phyloP scores from a whole-genome alignment of 1,140 invertebrate species.

The Drosophila simulans region DNA sequence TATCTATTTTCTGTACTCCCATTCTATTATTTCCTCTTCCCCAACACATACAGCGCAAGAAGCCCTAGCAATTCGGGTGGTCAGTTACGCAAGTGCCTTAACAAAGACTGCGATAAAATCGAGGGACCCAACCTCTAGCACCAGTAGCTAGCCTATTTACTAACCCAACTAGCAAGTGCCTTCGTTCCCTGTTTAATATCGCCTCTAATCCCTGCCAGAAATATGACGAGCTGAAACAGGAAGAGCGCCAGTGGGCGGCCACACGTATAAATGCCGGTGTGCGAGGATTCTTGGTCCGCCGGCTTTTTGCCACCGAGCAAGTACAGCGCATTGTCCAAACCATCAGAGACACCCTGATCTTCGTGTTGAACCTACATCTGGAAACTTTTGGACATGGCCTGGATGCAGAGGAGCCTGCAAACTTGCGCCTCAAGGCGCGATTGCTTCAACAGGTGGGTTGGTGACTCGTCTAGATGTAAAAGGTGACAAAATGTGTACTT shows the following conservation, averaged over 20 bases:
- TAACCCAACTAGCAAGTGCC: constrained; percentile 27
- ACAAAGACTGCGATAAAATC: constrained; percentile 17
- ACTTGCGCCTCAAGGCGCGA: constrained; percentile 87
- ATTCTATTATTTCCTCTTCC: constrained; percentile 13
- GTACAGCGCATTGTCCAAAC: constrained; percentile 92
- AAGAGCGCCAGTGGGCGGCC: constrained; percentile 85
- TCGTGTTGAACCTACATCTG: constrained; percentile 90
- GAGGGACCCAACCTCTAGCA: constrained; percentile 10
- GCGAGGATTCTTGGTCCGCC: constrained; percentile 92
- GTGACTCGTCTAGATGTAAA: not conserved
- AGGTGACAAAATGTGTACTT: too few species aligned
- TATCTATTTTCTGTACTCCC: constrained; percentile 3
- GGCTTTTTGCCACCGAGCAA: constrained; percentile 91
- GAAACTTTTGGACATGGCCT: constrained; percentile 83
- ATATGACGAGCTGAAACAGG: constrained; percentile 2
- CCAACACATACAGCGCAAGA: constrained; percentile 61
- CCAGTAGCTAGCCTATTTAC: constrained; percentile 16
- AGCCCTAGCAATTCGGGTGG: constrained; percentile 26
- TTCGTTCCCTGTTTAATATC: constrained; percentile 6
- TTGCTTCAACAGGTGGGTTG: constrained; percentile 87
- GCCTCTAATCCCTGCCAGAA: constrained; percentile 15
- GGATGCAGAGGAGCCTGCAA: constrained; percentile 86
- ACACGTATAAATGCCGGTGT: constrained; percentile 89
- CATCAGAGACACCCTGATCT: constrained; percentile 91
- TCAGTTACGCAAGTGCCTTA: constrained; percentile 64